Percentiles rank a stretch among this genome's conserved stretches.
These are phyloP conservation scores for Hypselothyrea guttata DNA, from an alignment of 2,888 invertebrate species.

Conservation along the genomic window DNA sequence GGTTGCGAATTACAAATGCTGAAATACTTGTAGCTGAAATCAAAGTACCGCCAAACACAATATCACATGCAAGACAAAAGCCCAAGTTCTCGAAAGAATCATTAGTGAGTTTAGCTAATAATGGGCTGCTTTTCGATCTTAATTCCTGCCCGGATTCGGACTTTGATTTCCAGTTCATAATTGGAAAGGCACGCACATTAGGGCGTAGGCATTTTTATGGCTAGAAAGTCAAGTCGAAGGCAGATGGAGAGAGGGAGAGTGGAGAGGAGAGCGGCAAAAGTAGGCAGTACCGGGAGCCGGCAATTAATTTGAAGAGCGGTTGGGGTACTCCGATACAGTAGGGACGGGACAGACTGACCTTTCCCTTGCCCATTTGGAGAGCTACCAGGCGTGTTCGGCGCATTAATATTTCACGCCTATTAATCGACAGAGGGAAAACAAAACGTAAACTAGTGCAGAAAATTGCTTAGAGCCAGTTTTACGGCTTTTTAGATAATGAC, in stretches of 20 bases:
- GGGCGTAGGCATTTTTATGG: constrained; percentile 67
- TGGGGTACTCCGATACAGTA: not conserved
- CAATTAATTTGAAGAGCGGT: constrained; percentile 51
- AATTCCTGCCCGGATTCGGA: constrained; percentile 1
- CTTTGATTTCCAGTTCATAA: constrained; percentile 34
- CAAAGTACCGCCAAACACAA: constrained; percentile 67
- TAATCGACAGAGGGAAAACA: constrained; percentile 43
- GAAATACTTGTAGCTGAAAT: constrained; percentile 19
- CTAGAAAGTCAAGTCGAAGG: constrained; percentile 59
- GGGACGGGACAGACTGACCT: constrained; percentile 24
- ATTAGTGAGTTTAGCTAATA: constrained; percentile 66
- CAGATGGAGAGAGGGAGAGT: not conserved
- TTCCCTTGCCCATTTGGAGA: constrained; percentile 35
- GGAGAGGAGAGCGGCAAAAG: not conserved
- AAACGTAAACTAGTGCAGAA: constrained; percentile 62
- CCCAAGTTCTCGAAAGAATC: constrained; percentile 48
- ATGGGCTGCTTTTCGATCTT: constrained; percentile 37
- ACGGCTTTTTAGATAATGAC: constrained; percentile 42
- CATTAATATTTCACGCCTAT: constrained; percentile 73
- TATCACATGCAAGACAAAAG: constrained; percentile 41
- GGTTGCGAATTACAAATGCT: constrained; percentile 28
- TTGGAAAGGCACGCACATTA: constrained; percentile 77
- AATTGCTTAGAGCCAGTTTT: constrained; percentile 44
- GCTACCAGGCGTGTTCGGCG: constrained; percentile 66
- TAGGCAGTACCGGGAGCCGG: constrained; percentile 11